phyloP scores from a whole-genome alignment of 2,888 invertebrate species.

The Ommatoiulus sabulosus region DNA sequence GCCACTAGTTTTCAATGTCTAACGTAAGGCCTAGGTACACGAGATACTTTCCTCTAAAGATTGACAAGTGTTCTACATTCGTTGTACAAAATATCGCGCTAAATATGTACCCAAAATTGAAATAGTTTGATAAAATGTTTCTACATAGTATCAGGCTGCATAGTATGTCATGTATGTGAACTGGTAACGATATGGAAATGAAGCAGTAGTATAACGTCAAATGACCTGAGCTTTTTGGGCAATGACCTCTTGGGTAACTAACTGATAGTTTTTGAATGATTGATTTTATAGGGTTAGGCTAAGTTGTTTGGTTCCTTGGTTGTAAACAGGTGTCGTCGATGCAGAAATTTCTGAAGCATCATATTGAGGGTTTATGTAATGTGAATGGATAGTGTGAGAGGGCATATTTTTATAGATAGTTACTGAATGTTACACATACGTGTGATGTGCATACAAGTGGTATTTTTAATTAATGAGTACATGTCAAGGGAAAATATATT shows the following conservation, averaged over 20 bases:
- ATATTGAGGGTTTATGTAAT: too few species aligned
- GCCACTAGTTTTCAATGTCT: background rate
- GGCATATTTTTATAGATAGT: too few species aligned
- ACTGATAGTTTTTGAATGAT: slow-evolving; percentile 31
- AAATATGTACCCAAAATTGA: background rate
- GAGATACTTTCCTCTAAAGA: background rate
- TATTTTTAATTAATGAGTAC: too few species aligned
- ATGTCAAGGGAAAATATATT: too few species aligned
- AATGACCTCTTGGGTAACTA: slow-evolving; percentile 45
- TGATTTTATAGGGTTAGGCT: slow-evolving; percentile 56
- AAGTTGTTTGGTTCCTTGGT: background rate
- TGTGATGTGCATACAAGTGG: too few species aligned
- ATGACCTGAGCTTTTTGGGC: background rate
- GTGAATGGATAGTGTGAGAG: too few species aligned
- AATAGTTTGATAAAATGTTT: background rate
- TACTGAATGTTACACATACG: too few species aligned
- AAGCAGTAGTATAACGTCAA: background rate
- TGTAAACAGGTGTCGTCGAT: background rate
- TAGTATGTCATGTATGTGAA: background rate
- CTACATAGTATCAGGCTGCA: too few species aligned
- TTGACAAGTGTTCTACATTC: background rate
- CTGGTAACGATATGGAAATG: background rate
- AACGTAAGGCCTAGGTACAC: background rate
- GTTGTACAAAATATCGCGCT: background rate
- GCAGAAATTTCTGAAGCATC: too few species aligned